Evolutionary conservation across 2,888 invertebrate species (phyloP).

Genomic region (Hanleya hanleyi): DNA sequence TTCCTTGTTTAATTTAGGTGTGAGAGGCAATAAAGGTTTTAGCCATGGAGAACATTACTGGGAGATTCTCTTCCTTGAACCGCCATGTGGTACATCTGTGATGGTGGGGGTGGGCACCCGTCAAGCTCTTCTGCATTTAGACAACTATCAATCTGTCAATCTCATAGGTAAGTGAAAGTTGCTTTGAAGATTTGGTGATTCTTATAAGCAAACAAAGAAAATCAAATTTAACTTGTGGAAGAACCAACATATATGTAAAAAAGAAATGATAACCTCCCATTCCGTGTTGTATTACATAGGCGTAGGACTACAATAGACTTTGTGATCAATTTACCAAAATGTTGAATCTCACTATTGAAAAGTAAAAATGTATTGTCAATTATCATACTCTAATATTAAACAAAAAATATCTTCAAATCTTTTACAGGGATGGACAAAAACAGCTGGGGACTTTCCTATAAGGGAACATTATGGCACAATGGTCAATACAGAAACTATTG

Average conservation of each 20-base stretch:
- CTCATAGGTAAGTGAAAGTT: constrained; percentile 56
- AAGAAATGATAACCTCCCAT: too few relatives aligned
- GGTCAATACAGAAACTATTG: constrained; percentile 53
- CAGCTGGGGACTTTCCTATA: constrained; percentile 67
- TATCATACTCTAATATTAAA: too few relatives aligned
- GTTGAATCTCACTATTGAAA: too few relatives aligned
- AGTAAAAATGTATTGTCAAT: too few relatives aligned
- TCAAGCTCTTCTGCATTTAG: constrained; percentile 46
- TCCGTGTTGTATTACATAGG: too few relatives aligned
- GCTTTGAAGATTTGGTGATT: too few relatives aligned
- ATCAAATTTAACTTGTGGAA: too few relatives aligned
- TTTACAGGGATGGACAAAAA: constrained; percentile 57
- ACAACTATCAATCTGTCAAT: constrained; percentile 53
- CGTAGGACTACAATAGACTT: too few relatives aligned
- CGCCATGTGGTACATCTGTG: constrained; percentile 60
- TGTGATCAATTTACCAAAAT: too few relatives aligned
- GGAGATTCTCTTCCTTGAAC: constrained; percentile 62
- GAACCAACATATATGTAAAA: too few relatives aligned
- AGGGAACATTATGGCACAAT: constrained; percentile 60
- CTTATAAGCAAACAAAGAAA: too few relatives aligned
- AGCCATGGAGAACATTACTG: constrained; percentile 60
- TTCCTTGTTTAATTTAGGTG: constrained; percentile 35
- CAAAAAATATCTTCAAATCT: neutral
- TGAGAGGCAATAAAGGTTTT: constrained; percentile 54
- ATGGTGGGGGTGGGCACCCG: constrained; percentile 65